phyloP scores from a whole-genome alignment of 2,797 vertebrate genomes.

The Buphagus erythrorhynchus region DNA sequence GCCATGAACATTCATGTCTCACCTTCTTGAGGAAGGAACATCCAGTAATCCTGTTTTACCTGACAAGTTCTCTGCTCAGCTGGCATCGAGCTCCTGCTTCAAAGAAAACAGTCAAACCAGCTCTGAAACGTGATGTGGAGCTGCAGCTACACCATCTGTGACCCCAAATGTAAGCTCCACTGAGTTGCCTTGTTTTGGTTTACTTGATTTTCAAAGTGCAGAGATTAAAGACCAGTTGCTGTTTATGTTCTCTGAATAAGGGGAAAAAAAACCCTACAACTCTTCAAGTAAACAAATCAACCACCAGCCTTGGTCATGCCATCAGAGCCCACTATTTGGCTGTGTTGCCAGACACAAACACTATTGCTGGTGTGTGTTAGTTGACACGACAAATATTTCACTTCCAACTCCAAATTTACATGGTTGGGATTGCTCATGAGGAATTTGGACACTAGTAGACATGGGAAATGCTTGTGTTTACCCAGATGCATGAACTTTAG shows the following conservation, averaged over 20 bases:
- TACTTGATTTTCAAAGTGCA: background rate
- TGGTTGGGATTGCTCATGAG: background rate
- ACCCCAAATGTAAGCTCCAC: background rate
- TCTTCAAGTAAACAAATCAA: fast-evolving
- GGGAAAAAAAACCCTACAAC: fast-evolving
- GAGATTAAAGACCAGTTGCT: background rate
- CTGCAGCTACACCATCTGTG: background rate
- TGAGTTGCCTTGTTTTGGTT: background rate
- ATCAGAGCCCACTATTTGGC: background rate
- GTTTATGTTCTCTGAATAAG: background rate
- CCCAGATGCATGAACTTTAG: background rate
- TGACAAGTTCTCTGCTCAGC: background rate
- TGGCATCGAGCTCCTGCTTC: background rate
- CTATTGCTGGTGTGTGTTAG: background rate
- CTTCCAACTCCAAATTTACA: background rate
- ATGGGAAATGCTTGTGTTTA: conserved; percentile 1
- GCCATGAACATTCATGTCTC: background rate
- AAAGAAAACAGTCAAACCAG: background rate
- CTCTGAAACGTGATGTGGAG: background rate
- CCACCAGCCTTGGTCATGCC: background rate
- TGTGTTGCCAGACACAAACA: background rate
- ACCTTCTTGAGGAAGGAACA: background rate
- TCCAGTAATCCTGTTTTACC: background rate
- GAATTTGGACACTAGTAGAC: background rate
- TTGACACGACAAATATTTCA: background rate